Conservation (phyloP, 2,888 invertebrate genomes). For the Scaeva pyrastri region DNA sequence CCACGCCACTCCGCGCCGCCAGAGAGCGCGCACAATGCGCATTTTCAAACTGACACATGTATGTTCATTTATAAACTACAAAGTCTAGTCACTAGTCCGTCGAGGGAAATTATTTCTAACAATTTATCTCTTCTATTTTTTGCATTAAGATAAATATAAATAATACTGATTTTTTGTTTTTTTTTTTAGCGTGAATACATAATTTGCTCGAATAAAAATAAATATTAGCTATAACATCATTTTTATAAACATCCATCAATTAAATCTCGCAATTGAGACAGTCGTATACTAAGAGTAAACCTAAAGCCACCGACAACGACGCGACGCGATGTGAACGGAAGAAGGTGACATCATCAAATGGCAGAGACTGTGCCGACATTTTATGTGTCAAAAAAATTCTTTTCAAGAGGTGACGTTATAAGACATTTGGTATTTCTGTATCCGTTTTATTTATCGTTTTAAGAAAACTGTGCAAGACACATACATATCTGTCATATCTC, state of each 20-base stretch:
- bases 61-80: not conserved
- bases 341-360: slow-evolving; percentile 9
- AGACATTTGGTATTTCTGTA: not conserved
- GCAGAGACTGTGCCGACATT: not conserved
- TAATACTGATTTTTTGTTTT: slow-evolving; percentile 30
- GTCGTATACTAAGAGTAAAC: too few relatives aligned
- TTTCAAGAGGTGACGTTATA: slow-evolving; percentile 42
- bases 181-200: slow-evolving; percentile 27
- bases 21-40: slow-evolving; percentile 37
- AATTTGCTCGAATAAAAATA: slow-evolving; percentile 65
- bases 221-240: slow-evolving; percentile 63
- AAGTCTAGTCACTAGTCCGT: too few relatives aligned
- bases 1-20: not conserved
- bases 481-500: slow-evolving; percentile 29
- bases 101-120: slow-evolving; percentile 28
- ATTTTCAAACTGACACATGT: slow-evolving; percentile 57
- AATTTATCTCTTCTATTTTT: slow-evolving; percentile 6
- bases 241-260: slow-evolving; percentile 68
- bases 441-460: not conserved
- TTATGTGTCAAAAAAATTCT: slow-evolving; percentile 40
- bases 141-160: slow-evolving; percentile 10
- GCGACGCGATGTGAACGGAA: not conserved
- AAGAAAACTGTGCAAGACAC: slow-evolving; percentile 5
- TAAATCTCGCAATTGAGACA: not conserved
- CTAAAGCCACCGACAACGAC: too few relatives aligned